Evolutionary conservation across 2,888 invertebrate genomes (phyloP).

Genomic region (Megastigmus dorsalis): DNA sequence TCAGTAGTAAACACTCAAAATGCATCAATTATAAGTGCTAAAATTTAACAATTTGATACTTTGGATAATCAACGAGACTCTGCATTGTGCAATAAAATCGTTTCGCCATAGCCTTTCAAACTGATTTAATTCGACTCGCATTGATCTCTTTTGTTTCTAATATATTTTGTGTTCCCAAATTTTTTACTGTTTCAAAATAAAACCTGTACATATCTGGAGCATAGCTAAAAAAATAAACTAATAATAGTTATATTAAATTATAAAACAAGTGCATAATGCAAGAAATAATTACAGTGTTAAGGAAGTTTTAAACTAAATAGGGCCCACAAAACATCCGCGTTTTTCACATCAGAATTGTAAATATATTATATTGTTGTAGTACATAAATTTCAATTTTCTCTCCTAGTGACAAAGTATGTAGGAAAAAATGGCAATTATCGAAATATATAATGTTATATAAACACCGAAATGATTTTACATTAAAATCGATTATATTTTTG

Average conservation of each 20-base stretch:
- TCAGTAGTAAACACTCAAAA: no score
- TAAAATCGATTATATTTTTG: constrained; percentile 52
- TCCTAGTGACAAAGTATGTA: constrained; percentile 43
- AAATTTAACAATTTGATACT: neutral
- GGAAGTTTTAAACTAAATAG: constrained; percentile 49
- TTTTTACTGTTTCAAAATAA: constrained; percentile 55
- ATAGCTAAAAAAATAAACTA: constrained; percentile 37
- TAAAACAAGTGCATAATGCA: constrained; percentile 43
- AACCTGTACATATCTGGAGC: constrained; percentile 59
- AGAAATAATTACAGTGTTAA: constrained; percentile 45
- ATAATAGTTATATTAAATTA: constrained; percentile 43
- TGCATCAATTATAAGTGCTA: no score
- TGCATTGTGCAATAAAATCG: constrained; percentile 32
- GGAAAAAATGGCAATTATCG: constrained; percentile 45
- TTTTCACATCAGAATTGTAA: constrained; percentile 57
- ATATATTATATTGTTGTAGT: constrained; percentile 51
- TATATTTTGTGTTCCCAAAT: constrained; percentile 50
- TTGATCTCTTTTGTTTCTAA: constrained; percentile 38
- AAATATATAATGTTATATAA: constrained; percentile 48
- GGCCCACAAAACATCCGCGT: constrained; percentile 54
- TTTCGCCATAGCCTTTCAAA: constrained; percentile 42
- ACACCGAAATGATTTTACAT: constrained; percentile 53
- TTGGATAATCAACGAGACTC: constrained; percentile 5
- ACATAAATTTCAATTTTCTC: constrained; percentile 48
- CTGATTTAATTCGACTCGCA: constrained; percentile 24